These are phyloP conservation scores for Scaptomyza hsui DNA, from an alignment of 1,140 invertebrate species.

Conservation along the genomic window DNA sequence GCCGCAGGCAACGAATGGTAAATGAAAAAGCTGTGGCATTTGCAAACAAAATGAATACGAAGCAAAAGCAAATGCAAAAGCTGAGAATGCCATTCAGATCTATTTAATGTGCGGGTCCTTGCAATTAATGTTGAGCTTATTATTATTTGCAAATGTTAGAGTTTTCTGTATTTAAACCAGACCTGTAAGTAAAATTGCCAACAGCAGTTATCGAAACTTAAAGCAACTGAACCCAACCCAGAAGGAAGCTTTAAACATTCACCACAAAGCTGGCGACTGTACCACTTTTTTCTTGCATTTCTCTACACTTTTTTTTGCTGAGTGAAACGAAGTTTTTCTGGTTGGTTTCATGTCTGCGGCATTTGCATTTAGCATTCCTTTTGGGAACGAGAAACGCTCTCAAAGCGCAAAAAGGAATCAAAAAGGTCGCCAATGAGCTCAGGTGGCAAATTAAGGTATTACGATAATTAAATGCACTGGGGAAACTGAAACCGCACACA, in stretches of 20 bases:
- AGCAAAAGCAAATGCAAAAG: not conserved
- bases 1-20: slow-evolving; percentile 20
- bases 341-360: slow-evolving; percentile 59
- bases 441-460: slow-evolving; percentile 81
- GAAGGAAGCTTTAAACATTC: slow-evolving; percentile 14
- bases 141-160: not conserved
- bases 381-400: slow-evolving; percentile 36
- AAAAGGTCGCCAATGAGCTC: slow-evolving; percentile 60
- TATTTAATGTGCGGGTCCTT: slow-evolving; percentile 1
- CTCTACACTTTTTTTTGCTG: slow-evolving; percentile 45
- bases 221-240: not conserved
- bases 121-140: slow-evolving; percentile 1
- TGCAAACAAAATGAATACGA: slow-evolving; percentile 66
- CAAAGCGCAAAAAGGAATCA: not conserved
- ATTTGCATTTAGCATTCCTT: slow-evolving; percentile 59
- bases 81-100: slow-evolving; percentile 26
- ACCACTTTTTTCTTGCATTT: slow-evolving; percentile 4
- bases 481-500: slow-evolving; percentile 34
- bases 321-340: slow-evolving; percentile 59
- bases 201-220: too few species aligned
- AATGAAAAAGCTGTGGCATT: slow-evolving; percentile 69
- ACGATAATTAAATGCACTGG: slow-evolving; percentile 60
- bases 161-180: too few species aligned
- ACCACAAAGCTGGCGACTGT: slow-evolving; percentile 33
- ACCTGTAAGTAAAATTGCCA: slow-evolving; percentile 24